phyloP scores from a whole-genome alignment of 1,140 invertebrate species.

The Pinna nobilis region DNA sequence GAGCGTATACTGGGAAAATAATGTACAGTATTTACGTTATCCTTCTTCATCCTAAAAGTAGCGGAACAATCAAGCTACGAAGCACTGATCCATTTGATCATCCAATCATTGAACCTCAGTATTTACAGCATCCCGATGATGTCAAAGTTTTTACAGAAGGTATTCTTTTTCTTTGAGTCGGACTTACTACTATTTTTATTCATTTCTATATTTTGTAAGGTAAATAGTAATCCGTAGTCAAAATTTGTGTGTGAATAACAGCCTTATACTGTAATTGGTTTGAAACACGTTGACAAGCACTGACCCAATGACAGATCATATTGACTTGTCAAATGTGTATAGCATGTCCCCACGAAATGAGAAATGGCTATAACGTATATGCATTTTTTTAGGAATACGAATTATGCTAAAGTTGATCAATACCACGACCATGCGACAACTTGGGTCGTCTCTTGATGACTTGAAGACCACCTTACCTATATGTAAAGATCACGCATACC shows the following conservation, averaged over 20 bases:
- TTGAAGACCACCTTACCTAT: not conserved
- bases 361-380: not conserved
- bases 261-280: not conserved
- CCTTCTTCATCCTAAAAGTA: slow-evolving; percentile 19
- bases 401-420: not conserved
- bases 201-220: no score
- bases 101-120: slow-evolving; percentile 16
- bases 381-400: slow-evolving; percentile 2
- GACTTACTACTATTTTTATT: no score
- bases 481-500: not conserved
- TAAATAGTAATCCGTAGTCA: no score
- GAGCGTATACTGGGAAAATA: no score
- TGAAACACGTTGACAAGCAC: not conserved
- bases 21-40: no score
- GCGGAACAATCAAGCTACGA: slow-evolving; percentile 2
- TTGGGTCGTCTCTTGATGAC: slow-evolving; percentile 1
- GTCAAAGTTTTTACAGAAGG: slow-evolving; percentile 4
- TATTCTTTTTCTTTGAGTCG: no score
- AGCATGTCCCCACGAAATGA: not conserved
- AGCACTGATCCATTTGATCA: slow-evolving; percentile 23
- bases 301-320: not conserved
- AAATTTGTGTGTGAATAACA: no score
- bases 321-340: not conserved
- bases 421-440: not conserved
- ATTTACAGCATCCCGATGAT: slow-evolving; percentile 8